phyloP scores from a whole-genome alignment of 2,797 vertebrate species.

The Microcaecilia unicolor region DNA sequence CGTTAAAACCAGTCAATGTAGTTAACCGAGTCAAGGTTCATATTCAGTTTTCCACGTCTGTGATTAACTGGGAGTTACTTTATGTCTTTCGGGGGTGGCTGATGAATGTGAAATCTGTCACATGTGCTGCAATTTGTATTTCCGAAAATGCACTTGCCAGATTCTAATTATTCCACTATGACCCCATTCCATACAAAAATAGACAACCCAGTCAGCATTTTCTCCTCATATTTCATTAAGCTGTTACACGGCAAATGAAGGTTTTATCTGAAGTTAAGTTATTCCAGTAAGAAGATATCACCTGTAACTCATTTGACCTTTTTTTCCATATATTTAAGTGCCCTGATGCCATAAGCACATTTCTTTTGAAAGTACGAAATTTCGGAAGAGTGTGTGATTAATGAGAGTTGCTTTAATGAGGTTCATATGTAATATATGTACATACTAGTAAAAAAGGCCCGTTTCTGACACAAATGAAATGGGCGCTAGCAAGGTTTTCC shows the following conservation, averaged over 20 bases:
- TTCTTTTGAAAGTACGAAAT: too few relatives aligned
- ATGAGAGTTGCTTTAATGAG: too few relatives aligned
- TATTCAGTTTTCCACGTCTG: constrained; percentile 14
- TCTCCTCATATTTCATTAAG: constrained; percentile 26
- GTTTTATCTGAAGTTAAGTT: constrained; percentile 30
- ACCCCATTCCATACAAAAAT: constrained; percentile 26
- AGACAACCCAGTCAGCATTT: constrained; percentile 31
- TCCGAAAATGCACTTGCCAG: constrained; percentile 43
- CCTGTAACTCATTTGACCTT: too few relatives aligned
- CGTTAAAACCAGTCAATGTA: constrained; percentile 19
- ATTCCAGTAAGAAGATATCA: too few relatives aligned
- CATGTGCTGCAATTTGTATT: constrained; percentile 41
- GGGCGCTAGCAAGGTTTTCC: too few relatives aligned
- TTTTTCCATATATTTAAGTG: too few relatives aligned
- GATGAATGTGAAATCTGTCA: constrained; percentile 38
- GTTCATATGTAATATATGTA: too few relatives aligned
- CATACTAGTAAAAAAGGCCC: too few relatives aligned
- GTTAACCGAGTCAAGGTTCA: constrained; percentile 26
- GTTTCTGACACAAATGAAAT: too few relatives aligned
- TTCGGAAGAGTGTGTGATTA: too few relatives aligned
- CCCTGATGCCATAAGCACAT: too few relatives aligned
- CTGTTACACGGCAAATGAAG: constrained; percentile 34
- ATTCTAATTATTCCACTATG: constrained; percentile 41
- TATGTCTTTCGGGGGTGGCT: constrained; percentile 23
- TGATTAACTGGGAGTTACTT: constrained; percentile 40